phyloP scores from a whole-genome alignment of 2,113 vertebrate genomes.

The Melozone crissalis region DNA sequence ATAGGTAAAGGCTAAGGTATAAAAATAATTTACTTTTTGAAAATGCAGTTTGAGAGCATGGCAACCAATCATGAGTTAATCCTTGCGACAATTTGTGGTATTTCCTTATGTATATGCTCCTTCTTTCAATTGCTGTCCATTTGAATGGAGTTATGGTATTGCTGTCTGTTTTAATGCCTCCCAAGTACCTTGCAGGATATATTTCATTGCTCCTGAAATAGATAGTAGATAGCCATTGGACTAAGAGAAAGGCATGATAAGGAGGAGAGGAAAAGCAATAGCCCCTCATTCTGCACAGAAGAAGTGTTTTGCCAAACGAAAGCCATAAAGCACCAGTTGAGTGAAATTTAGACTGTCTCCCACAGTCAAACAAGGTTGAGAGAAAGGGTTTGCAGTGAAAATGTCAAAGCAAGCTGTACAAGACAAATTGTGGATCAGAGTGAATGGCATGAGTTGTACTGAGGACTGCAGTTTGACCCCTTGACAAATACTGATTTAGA shows the following conservation, averaged over 20 bases:
- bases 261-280: not conserved
- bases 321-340: not conserved
- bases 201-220: not conserved
- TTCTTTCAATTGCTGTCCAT: not conserved
- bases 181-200: not conserved
- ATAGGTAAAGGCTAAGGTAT: not conserved
- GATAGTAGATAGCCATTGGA: not conserved
- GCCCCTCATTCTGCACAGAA: not conserved
- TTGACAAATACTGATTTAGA: not conserved
- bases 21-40: not conserved
- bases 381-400: not conserved
- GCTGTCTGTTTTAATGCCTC: not conserved
- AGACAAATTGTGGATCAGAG: not conserved
- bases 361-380: not conserved
- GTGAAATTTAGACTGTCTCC: not conserved
- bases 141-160: not conserved
- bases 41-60: not conserved
- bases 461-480: not conserved
- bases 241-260: not conserved
- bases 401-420: not conserved
- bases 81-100: not conserved
- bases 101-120: not conserved
- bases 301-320: not conserved
- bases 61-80: not conserved
- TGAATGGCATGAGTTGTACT: rapidly evolving